Conservation (phyloP, 2,797 vertebrate species). For the Bradypus variegatus region DNA sequence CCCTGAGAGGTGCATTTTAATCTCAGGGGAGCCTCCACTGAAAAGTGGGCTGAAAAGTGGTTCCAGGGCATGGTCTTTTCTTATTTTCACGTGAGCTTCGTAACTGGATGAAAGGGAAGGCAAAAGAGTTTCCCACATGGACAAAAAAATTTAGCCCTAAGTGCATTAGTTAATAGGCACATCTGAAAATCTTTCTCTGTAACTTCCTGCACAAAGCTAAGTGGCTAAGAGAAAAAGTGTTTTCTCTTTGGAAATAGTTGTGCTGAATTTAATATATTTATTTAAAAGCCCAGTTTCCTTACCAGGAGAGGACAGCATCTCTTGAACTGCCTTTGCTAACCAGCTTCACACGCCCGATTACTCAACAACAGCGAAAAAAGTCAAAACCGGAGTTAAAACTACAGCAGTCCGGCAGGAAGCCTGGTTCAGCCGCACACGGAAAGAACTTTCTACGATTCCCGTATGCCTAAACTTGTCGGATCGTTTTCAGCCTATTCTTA, state of each 20-base stretch:
- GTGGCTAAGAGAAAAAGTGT: neutral
- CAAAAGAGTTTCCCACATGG: neutral
- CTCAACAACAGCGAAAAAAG: neutral
- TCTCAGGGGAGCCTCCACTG: neutral
- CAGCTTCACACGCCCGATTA: neutral
- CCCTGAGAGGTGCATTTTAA: neutral
- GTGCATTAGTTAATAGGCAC: neutral
- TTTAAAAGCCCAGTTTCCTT: neutral
- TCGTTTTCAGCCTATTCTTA: neutral
- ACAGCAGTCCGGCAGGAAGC: neutral
- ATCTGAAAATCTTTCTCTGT: neutral
- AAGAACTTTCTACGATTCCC: neutral
- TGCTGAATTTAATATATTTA: neutral
- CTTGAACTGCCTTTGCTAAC: neutral
- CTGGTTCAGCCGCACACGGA: neutral
- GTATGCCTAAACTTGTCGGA: neutral
- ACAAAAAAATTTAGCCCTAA: neutral
- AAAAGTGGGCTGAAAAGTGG: neutral
- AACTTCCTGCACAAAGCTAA: neutral
- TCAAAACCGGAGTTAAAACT: neutral
- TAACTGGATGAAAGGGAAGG: neutral
- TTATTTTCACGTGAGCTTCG: neutral
- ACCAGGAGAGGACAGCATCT: neutral
- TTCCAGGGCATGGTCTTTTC: neutral
- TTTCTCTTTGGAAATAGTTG: neutral